Percentiles rank a stretch among this genome's conserved stretches.
Evolutionary conservation across 2,797 vertebrate species (phyloP).

Genomic region (Synaphobranchus kaupii): DNA sequence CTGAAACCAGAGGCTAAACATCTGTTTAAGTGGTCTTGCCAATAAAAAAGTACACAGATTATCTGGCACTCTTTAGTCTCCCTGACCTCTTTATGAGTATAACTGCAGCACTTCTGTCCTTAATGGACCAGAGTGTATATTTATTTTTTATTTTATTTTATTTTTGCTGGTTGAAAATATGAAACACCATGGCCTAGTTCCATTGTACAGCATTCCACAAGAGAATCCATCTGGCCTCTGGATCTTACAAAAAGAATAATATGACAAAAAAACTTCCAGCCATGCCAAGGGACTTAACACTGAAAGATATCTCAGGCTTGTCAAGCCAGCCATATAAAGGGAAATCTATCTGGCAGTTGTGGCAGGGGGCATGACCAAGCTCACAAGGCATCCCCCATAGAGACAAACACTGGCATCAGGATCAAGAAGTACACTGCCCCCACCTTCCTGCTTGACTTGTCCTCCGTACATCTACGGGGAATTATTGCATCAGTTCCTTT

Average conservation of each 20-base stretch:
- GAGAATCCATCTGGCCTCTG: conserved; percentile 25
- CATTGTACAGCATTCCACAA: conserved; percentile 25
- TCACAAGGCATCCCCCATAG: conserved; percentile 15
- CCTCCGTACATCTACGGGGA: not conserved
- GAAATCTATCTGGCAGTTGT: conserved; percentile 26
- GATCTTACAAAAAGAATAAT: conserved; percentile 35
- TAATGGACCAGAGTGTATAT: not conserved
- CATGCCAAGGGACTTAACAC: conserved; percentile 20
- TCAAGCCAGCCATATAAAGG: conserved; percentile 24
- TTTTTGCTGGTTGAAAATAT: not conserved
- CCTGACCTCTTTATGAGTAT: not conserved
- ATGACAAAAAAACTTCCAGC: conserved; percentile 29
- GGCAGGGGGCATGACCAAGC: conserved; percentile 22
- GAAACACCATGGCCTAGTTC: conserved; percentile 28
- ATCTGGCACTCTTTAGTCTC: not conserved
- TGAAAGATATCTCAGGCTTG: conserved; percentile 25
- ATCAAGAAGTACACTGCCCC: conserved; percentile 8
- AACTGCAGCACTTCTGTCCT: not conserved
- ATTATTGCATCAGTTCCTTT: conserved; percentile 18
- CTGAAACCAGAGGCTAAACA: not conserved
- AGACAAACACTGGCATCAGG: not conserved
- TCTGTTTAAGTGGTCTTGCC: not conserved
- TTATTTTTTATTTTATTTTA: not conserved
- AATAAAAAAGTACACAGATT: not conserved
- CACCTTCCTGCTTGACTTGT: conserved; percentile 3